phyloP scores from a whole-genome alignment of 2,797 vertebrate species.

The Bovichtus variegatus region DNA sequence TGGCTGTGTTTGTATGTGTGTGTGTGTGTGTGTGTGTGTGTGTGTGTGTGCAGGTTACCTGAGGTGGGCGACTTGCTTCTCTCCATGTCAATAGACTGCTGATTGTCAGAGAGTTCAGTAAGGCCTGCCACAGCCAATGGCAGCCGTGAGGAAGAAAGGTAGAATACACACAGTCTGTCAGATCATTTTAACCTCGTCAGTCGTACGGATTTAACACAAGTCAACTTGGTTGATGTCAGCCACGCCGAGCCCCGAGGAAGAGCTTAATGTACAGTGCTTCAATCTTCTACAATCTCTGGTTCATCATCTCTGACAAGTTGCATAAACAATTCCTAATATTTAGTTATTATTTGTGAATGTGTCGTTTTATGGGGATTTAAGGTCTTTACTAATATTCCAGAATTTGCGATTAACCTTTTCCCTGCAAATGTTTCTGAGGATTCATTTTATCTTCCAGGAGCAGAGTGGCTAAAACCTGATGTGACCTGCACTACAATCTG shows the following conservation, averaged over 20 bases:
- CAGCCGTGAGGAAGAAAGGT: constrained; percentile 50
- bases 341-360: background rate
- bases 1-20: constrained; percentile 17
- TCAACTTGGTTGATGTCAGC: constrained; percentile 46
- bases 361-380: background rate
- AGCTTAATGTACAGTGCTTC: background rate
- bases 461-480: constrained; percentile 63
- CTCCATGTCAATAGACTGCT: constrained; percentile 94
- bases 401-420: background rate
- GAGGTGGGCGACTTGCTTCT: constrained; percentile 98
- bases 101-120: constrained; percentile 96
- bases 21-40: constrained; percentile 30
- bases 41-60: constrained; percentile 87
- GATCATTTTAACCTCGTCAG: constrained; percentile 18
- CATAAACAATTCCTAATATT: background rate
- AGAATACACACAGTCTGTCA: constrained; percentile 39
- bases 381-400: background rate
- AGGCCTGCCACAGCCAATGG: constrained; percentile 87
- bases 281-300: background rate
- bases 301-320: background rate
- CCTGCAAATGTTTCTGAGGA: background rate
- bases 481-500: constrained; percentile 73
- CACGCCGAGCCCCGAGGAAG: constrained; percentile 53
- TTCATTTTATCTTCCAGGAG: constrained; percentile 21
- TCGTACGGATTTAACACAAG: constrained; percentile 1